These are phyloP conservation scores for Tapirus terrestris DNA, from an alignment of 2,113 vertebrate species.

Conservation along the genomic window DNA sequence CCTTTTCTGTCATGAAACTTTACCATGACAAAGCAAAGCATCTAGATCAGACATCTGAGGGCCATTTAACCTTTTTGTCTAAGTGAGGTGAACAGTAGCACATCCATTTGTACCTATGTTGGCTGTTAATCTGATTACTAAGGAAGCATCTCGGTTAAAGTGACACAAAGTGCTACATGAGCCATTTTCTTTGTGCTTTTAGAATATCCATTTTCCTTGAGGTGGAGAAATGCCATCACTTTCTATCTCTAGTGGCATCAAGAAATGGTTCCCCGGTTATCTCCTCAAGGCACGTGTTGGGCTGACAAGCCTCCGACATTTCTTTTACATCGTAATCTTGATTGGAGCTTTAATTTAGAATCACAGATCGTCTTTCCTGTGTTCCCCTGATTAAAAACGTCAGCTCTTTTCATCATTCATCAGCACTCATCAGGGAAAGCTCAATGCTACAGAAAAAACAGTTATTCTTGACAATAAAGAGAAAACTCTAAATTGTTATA, in stretches of 20 bases:
- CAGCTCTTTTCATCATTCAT: slow-evolving; percentile 71
- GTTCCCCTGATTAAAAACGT: slow-evolving; percentile 73
- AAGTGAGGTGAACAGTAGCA: slow-evolving; percentile 68
- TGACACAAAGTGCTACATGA: slow-evolving; percentile 57
- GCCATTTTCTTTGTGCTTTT: slow-evolving; percentile 61
- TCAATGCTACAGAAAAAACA: neutral
- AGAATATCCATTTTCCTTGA: slow-evolving; percentile 73
- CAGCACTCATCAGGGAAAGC: slow-evolving; percentile 47
- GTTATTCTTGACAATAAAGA: slow-evolving; percentile 19
- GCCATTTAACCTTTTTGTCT: slow-evolving; percentile 57
- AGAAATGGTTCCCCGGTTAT: slow-evolving; percentile 59
- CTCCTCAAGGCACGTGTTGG: slow-evolving; percentile 48
- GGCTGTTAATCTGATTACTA: slow-evolving; percentile 60
- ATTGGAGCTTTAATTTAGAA: slow-evolving; percentile 69
- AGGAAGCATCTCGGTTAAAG: slow-evolving; percentile 39
- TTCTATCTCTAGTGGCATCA: slow-evolving; percentile 50
- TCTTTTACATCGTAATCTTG: slow-evolving; percentile 57
- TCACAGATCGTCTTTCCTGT: slow-evolving; percentile 66
- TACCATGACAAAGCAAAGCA: neutral
- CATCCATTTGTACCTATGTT: neutral
- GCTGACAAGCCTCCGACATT: slow-evolving; percentile 37
- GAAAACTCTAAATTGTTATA: slow-evolving; percentile 31
- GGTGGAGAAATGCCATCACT: slow-evolving; percentile 66
- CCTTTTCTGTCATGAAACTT: neutral
- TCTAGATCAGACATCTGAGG: neutral